phyloP scores from a whole-genome alignment of 2,797 vertebrate genomes.

The Lepilemur ruficaudatus region DNA sequence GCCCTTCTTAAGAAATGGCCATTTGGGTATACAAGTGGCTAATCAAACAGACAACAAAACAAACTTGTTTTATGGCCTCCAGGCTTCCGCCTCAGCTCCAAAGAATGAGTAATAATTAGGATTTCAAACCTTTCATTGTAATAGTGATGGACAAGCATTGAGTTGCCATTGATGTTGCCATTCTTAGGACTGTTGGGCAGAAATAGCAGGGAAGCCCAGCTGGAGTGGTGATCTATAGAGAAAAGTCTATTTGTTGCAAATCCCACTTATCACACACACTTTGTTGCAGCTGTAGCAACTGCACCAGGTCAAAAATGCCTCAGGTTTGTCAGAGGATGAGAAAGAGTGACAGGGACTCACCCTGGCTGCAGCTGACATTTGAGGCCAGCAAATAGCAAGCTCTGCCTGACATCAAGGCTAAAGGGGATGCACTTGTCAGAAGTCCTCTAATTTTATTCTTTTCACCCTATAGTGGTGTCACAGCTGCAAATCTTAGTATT shows the following conservation, averaged over 20 bases:
- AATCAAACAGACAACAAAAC: conserved; percentile 67
- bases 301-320: neutral
- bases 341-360: neutral
- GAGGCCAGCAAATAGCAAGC: conserved; percentile 46
- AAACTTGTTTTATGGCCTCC: conserved; percentile 56
- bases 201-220: neutral
- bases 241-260: conserved; percentile 43
- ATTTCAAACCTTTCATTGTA: conserved; percentile 28
- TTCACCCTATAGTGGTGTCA: neutral
- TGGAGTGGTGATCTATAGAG: conserved; percentile 10
- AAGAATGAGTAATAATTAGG: conserved; percentile 56
- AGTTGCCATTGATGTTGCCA: conserved; percentile 15
- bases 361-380: neutral
- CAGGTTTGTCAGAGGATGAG: conserved; percentile 13
- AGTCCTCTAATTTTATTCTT: conserved; percentile 50
- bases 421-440: conserved; percentile 16
- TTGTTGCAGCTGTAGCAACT: conserved; percentile 27
- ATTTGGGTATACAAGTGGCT: conserved; percentile 38
- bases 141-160: conserved; percentile 48
- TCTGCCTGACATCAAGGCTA: conserved; percentile 33
- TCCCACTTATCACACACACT: conserved; percentile 2
- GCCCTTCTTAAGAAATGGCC: conserved; percentile 4
- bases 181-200: conserved; percentile 41
- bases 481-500: conserved; percentile 50
- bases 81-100: conserved; percentile 36